Conservation (phyloP, 2,797 vertebrate genomes). For the Clarias platycephalus region DNA sequence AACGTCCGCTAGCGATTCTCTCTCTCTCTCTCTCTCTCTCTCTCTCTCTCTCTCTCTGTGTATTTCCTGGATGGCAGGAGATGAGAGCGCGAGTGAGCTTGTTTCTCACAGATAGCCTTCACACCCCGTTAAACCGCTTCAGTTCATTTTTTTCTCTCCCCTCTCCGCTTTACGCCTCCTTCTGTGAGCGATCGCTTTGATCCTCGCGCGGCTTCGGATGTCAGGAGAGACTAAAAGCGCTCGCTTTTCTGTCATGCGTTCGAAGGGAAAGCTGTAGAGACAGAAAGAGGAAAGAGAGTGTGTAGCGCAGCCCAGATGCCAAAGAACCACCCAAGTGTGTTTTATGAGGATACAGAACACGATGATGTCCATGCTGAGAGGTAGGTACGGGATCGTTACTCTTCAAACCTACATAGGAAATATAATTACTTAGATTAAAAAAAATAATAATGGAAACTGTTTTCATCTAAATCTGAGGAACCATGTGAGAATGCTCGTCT, state of each 20-base stretch:
- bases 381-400: conserved; percentile 51
- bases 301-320: conserved; percentile 35
- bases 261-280: conserved; percentile 24
- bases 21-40: conserved; percentile 22
- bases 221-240: conserved; percentile 56
- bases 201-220: conserved; percentile 57
- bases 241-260: conserved; percentile 55
- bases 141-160: conserved; percentile 19
- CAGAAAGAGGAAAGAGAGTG: conserved; percentile 34
- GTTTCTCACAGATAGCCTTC: conserved; percentile 41
- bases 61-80: conserved; percentile 42
- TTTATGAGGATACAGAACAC: conserved; percentile 51
- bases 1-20: neutral
- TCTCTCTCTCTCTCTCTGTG: conserved; percentile 29
- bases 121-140: conserved; percentile 34
- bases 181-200: conserved; percentile 60
- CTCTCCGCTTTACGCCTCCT: neutral
- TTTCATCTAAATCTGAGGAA: neutral
- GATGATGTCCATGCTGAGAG: conserved; percentile 65
- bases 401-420: neutral
- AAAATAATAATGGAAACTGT: no score
- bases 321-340: conserved; percentile 52
- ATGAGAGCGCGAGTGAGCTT: conserved; percentile 37
- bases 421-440: neutral
- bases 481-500: neutral